Percentiles rank a stretch among this genome's conserved stretches.
Evolutionary conservation across 2,888 invertebrate species (phyloP).

Genomic region (Cylloceria caligata): DNA sequence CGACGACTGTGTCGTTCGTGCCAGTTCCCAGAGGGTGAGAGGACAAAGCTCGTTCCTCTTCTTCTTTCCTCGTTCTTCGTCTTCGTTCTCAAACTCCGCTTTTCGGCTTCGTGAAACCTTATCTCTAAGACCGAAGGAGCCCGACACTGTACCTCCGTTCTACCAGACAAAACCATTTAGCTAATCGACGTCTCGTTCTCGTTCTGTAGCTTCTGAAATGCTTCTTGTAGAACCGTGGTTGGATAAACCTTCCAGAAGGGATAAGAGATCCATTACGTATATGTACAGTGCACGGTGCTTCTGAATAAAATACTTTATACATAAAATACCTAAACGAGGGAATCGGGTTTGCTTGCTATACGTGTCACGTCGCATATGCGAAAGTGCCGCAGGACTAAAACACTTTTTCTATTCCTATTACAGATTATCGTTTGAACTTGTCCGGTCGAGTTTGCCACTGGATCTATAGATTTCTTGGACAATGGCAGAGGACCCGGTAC

Average conservation of each 20-base stretch:
- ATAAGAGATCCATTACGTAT: neutral
- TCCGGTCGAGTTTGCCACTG: neutral
- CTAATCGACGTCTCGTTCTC: slow-evolving; percentile 20
- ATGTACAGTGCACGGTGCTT: neutral
- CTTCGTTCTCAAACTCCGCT: slow-evolving; percentile 13
- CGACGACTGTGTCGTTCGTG: slow-evolving; percentile 19
- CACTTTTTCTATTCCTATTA: slow-evolving; percentile 34
- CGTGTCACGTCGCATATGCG: neutral
- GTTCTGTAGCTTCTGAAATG: neutral
- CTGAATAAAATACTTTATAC: neutral
- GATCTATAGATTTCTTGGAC: slow-evolving; percentile 15
- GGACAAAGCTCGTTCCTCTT: neutral
- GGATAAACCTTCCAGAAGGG: neutral
- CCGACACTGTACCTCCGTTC: neutral
- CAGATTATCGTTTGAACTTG: slow-evolving; percentile 38
- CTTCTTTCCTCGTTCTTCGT: slow-evolving; percentile 22
- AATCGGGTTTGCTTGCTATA: slow-evolving; percentile 4
- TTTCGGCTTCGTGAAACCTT: slow-evolving; percentile 13
- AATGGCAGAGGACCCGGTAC: neutral
- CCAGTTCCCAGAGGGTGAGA: slow-evolving; percentile 1
- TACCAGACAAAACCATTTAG: slow-evolving; percentile 30
- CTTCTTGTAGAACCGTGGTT: neutral
- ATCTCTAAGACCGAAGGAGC: slow-evolving; percentile 25
- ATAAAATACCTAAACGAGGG: neutral
- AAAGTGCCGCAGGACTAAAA: slow-evolving; percentile 4